phyloP scores from a whole-genome alignment of 2,113 vertebrate genomes.

The Ailuropoda melanoleuca region DNA sequence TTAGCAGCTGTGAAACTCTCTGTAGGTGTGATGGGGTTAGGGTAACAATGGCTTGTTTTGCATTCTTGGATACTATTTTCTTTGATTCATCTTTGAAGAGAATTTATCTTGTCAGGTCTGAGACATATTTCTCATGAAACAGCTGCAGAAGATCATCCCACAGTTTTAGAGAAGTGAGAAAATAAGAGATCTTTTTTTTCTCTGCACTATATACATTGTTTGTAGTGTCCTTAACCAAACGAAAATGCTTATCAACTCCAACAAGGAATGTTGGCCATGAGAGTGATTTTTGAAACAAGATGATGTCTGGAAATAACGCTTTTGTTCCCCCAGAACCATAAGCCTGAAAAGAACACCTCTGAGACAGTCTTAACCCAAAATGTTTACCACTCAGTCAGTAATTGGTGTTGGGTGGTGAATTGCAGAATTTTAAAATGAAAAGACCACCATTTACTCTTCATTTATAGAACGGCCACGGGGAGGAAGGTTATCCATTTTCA shows the following conservation, averaged over 20 bases:
- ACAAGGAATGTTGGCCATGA: neutral
- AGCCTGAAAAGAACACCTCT: neutral
- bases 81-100: slow-evolving; percentile 76
- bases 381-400: neutral
- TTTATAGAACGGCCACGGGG: neutral
- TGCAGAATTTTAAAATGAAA: neutral
- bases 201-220: neutral
- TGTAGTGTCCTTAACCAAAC: neutral
- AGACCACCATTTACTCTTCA: neutral
- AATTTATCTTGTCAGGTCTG: slow-evolving; percentile 66
- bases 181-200: neutral
- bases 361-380: neutral
- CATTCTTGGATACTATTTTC: slow-evolving; percentile 52
- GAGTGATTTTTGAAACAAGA: neutral
- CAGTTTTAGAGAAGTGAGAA: slow-evolving; percentile 70
- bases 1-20: slow-evolving; percentile 53
- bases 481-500: neutral
- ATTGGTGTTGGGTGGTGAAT: neutral
- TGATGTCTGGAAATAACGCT: neutral
- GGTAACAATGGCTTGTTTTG: slow-evolving; percentile 46
- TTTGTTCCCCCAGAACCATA: neutral
- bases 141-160: slow-evolving; percentile 65
- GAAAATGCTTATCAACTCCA: neutral
- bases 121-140: slow-evolving; percentile 65
- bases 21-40: slow-evolving; percentile 54